phyloP scores from a whole-genome alignment of 2,888 invertebrate species.

The Tanytarsus gracilentus region DNA sequence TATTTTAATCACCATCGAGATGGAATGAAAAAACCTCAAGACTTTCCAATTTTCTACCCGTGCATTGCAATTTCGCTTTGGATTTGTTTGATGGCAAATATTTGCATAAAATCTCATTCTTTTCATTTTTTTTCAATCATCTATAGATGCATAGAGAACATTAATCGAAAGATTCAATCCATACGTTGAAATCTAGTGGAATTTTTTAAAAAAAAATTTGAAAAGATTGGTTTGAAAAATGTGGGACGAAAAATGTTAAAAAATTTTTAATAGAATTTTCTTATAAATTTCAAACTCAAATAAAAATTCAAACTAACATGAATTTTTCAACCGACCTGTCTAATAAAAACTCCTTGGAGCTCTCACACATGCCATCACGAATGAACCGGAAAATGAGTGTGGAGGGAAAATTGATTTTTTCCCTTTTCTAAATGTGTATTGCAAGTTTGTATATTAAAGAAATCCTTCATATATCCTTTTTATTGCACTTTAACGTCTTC shows the following conservation, averaged over 20 bases:
- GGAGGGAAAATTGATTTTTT: conserved; percentile 10
- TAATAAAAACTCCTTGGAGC: not conserved
- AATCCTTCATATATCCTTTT: conserved; percentile 9
- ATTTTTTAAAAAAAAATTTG: too few species aligned
- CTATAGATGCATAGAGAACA: not conserved
- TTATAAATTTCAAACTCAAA: not conserved
- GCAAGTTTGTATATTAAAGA: not conserved
- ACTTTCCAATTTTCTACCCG: not conserved
- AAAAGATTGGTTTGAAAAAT: too few species aligned
- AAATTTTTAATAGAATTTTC: too few species aligned
- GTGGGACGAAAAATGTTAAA: too few species aligned
- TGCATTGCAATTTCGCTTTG: not conserved
- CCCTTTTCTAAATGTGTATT: not conserved
- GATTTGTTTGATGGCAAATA: conserved; percentile 18
- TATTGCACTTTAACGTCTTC: conserved; percentile 9
- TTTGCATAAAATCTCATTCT: conserved; percentile 14
- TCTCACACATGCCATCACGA: not conserved
- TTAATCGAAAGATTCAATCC: too few species aligned
- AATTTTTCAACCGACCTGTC: not conserved
- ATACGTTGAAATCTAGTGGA: too few species aligned
- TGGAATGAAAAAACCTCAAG: not conserved
- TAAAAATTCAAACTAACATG: not conserved
- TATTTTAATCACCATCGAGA: not conserved
- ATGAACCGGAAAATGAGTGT: conserved; percentile 8
- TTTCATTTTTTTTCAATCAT: not conserved